Evolutionary conservation across 2,888 invertebrate genomes (phyloP).

Genomic region (Nomada hirtipes): DNA sequence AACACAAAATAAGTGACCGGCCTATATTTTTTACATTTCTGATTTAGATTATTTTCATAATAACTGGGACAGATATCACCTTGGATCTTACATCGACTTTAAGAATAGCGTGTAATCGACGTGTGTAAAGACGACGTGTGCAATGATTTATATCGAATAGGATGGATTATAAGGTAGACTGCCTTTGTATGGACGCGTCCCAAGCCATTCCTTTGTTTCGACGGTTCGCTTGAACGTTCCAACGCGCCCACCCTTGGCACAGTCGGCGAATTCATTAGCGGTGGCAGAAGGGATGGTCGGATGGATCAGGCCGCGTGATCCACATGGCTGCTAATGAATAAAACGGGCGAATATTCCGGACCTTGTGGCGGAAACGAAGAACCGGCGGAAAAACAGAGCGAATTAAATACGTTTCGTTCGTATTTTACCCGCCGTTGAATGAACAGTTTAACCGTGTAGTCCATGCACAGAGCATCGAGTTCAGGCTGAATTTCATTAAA

Average conservation of each 20-base stretch:
- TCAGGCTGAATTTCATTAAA: conserved; percentile 39
- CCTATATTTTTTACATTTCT: too few relatives aligned
- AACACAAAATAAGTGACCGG: too few relatives aligned
- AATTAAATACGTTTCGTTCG: conserved; percentile 1
- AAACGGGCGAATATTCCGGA: background rate
- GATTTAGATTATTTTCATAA: too few relatives aligned
- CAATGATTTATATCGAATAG: conserved; percentile 31
- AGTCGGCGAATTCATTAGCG: conserved; percentile 27
- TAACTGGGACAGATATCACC: too few relatives aligned
- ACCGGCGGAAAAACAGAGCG: background rate
- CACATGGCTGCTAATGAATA: conserved; percentile 20
- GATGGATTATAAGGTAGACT: conserved; percentile 32
- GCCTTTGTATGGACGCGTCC: conserved; percentile 17
- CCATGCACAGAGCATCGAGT: conserved; percentile 12
- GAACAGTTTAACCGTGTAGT: conserved; percentile 44
- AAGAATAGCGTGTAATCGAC: conserved; percentile 13
- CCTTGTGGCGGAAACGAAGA: background rate
- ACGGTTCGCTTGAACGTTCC: conserved; percentile 34
- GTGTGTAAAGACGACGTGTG: background rate
- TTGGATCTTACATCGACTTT: background rate
- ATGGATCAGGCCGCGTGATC: background rate
- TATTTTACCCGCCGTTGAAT: conserved; percentile 34
- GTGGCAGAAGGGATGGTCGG: background rate
- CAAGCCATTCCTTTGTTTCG: conserved; percentile 37
- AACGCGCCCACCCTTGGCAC: conserved; percentile 13